Evolutionary conservation across 1,140 invertebrate species (phyloP), one percentile per base, ranked within the genome.

Genomic region (Pseudomyrmex pallidus): DNA sequence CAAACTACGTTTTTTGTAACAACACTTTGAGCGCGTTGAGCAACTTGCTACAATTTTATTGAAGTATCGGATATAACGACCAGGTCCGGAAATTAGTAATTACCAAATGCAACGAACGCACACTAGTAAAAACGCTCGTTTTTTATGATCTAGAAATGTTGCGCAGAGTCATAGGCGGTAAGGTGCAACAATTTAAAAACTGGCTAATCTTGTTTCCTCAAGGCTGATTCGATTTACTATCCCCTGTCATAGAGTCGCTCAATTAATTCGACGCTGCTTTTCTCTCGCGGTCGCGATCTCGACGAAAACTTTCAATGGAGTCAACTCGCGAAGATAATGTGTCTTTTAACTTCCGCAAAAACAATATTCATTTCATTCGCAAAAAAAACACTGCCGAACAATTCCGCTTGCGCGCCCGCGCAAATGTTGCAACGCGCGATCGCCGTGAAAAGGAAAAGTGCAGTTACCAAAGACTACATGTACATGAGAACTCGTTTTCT

Each of bases 401-500:
- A 52, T 10, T 7, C 50, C 7, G 10, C 50, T 13, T 52, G 50
- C 13, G 12, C 48, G 48, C 48, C 8, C 48, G 48, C 48, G 50
- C 50, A 50, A 35, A 35, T 12, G 22, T 74, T 9, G 56, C 13
- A n/a, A 74, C 35, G 13, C 20, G 20, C 50, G 57, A 22, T 20
- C 25, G 48, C 15, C 7, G 46, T 25, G 35, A 46, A 63, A 85
- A 77, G 73, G 59, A 76, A 64, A 85, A 77, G 61, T 82, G 10
- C 62, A 15, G 56, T 17, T 56, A 73, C 48, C 25, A 62, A 85
- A 88, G 35, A 64, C 73, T 57, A 22, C 67, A 44, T 57, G 22
- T 48, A 3, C 17, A 22, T 56, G 7, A 62, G 12, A 85, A 88
- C 78, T 17, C 52, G 73, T 88, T 35, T 35, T 88, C 59, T 20